Evolutionary conservation across 2,797 vertebrate species (phyloP).

Genomic region (Australoheros facetus): DNA sequence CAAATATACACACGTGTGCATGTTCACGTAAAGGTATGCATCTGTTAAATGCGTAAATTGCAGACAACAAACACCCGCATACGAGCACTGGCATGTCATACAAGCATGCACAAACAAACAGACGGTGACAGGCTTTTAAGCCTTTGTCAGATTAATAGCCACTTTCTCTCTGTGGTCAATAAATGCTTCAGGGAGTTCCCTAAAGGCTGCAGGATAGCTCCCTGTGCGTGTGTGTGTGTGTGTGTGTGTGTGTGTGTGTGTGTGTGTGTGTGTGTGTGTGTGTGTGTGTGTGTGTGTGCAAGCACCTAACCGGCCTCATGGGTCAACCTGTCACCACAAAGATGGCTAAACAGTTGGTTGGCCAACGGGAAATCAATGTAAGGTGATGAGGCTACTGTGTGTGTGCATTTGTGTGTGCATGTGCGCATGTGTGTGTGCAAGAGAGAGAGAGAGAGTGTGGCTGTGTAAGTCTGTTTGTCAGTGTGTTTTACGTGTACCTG

Average conservation of each 20-base stretch:
- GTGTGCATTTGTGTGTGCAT: not conserved
- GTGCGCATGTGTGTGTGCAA: not conserved
- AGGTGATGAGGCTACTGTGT: constrained; percentile 58
- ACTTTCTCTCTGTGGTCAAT: constrained; percentile 74
- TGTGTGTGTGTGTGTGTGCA: constrained; percentile 9
- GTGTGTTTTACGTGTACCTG: not conserved
- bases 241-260: not conserved
- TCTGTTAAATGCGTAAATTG: not conserved
- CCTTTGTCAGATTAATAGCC: constrained; percentile 75
- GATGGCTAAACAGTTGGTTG: constrained; percentile 73
- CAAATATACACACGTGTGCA: not conserved
- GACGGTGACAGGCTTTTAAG: constrained; percentile 71
- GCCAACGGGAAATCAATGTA: constrained; percentile 73
- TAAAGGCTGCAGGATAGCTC: constrained; percentile 58
- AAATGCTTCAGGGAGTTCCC: constrained; percentile 76
- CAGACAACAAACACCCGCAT: not conserved
- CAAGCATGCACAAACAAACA: constrained; percentile 31
- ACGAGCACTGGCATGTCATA: constrained; percentile 37
- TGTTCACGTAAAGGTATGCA: not conserved
- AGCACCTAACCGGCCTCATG: constrained; percentile 71
- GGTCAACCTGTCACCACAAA: constrained; percentile 74
- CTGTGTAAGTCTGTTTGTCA: not conserved
- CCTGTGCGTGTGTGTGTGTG: constrained; percentile 9
- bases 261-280: not conserved
- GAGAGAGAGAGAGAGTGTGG: not conserved